phyloP scores from a whole-genome alignment of 2,113 vertebrate genomes.

The Alethe diademata region DNA sequence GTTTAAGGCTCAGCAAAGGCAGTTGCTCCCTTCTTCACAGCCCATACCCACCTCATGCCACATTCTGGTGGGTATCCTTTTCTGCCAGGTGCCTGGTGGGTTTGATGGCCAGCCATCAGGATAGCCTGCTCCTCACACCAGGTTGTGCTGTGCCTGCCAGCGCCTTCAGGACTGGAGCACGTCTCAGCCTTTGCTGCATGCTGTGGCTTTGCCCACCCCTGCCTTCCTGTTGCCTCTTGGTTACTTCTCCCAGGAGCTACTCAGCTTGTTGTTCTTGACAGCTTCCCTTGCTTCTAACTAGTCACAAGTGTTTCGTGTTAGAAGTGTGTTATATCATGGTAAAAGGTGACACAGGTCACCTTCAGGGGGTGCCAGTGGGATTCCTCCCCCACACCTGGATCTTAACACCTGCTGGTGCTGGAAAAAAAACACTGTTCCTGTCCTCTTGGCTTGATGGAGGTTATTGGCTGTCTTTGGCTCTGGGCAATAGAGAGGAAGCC shows the following conservation, averaged over 20 bases:
- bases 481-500: neutral
- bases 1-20: neutral
- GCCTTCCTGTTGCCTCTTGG: neutral
- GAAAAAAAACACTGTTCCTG: neutral
- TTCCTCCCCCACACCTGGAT: accelerated
- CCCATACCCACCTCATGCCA: accelerated
- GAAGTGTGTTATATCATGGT: neutral
- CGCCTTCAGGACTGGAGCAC: neutral
- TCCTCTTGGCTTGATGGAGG: neutral
- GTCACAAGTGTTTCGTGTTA: neutral
- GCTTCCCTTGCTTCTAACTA: neutral
- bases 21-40: neutral
- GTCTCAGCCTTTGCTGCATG: accelerated
- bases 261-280: neutral
- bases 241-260: neutral
- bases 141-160: neutral
- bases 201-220: neutral
- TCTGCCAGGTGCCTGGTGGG: neutral
- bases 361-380: neutral
- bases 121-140: neutral
- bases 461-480: neutral
- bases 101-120: neutral
- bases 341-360: neutral
- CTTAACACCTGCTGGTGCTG: neutral
- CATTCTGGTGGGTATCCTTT: neutral